These are phyloP conservation scores for Sebastes schlegelii DNA, from an alignment of 2,113 vertebrate genomes.

Conservation along the genomic window DNA sequence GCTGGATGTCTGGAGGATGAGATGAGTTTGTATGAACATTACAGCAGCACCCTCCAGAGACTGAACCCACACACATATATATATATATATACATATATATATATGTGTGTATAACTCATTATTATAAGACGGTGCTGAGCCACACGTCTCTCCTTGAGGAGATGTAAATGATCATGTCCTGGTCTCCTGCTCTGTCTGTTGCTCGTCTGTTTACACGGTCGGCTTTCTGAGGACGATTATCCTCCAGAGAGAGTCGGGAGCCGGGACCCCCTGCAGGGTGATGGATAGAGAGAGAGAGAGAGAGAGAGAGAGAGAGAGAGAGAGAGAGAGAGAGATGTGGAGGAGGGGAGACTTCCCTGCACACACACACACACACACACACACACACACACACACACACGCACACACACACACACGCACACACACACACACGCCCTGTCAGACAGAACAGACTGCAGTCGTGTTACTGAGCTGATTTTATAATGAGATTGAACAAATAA, in stretches of 20 bases:
- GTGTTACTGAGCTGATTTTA: constrained; percentile 13
- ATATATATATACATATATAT: not conserved
- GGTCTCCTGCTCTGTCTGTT: constrained; percentile 16
- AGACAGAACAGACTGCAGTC: constrained; percentile 15
- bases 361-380: not conserved
- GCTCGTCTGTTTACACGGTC: constrained; percentile 31
- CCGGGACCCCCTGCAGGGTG: constrained; percentile 54
- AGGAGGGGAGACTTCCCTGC: constrained; percentile 14
- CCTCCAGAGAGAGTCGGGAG: constrained; percentile 40
- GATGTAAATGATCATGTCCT: constrained; percentile 45
- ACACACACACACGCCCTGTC: constrained; percentile 3
- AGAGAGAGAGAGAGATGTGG: constrained; percentile 11
- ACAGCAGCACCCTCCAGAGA: constrained; percentile 1
- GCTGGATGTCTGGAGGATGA: not conserved
- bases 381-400: not conserved
- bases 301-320: not conserved
- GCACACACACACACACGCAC: not conserved
- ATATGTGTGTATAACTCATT: too few species aligned
- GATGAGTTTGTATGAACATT: constrained; percentile 1
- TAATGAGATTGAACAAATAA: not conserved
- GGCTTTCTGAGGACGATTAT: constrained; percentile 50
- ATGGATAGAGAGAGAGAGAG: constrained; percentile 21
- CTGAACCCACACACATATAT: not conserved
- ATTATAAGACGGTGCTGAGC: not conserved
- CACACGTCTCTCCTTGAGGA: not conserved